These are phyloP conservation scores for Conopomorpha cramerella DNA, from an alignment of 1,140 invertebrate genomes.

Conservation along the genomic window DNA sequence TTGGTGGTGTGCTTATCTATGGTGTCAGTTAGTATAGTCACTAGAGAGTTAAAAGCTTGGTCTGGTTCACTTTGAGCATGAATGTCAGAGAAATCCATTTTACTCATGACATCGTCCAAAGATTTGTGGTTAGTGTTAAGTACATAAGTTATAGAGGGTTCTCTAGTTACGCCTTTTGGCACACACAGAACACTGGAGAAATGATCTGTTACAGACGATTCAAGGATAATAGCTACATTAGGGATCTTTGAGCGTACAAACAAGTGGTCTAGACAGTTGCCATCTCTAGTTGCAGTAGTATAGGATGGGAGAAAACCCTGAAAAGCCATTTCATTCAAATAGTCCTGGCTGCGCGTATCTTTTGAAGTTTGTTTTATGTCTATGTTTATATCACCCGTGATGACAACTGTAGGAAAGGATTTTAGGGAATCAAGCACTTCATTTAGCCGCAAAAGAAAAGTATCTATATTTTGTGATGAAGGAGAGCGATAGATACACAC, in stretches of 20 bases:
- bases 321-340: conserved; percentile 2
- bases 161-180: no score
- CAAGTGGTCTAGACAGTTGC: conserved; percentile 2
- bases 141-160: no score
- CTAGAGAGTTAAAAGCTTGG: no score
- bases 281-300: neutral
- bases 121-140: no score
- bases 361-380: neutral
- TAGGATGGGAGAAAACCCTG: conserved; percentile 7
- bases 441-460: conserved; percentile 4
- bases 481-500: conserved; percentile 5
- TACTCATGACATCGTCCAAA: no score
- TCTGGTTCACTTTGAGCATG: no score
- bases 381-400: conserved; percentile 6
- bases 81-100: no score
- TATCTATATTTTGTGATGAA: neutral
- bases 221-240: neutral
- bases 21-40: no score
- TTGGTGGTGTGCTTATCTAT: neutral
- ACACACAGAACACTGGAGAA: neutral
- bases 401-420: conserved; percentile 1
- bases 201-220: conserved; percentile 3
- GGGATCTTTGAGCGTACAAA: neutral
- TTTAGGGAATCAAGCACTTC: neutral
- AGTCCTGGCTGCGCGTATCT: neutral